Evolutionary conservation across 1,140 invertebrate species (phyloP), one percentile per base, ranked within the genome.

Genomic region (Drosophila tropicalis): DNA sequence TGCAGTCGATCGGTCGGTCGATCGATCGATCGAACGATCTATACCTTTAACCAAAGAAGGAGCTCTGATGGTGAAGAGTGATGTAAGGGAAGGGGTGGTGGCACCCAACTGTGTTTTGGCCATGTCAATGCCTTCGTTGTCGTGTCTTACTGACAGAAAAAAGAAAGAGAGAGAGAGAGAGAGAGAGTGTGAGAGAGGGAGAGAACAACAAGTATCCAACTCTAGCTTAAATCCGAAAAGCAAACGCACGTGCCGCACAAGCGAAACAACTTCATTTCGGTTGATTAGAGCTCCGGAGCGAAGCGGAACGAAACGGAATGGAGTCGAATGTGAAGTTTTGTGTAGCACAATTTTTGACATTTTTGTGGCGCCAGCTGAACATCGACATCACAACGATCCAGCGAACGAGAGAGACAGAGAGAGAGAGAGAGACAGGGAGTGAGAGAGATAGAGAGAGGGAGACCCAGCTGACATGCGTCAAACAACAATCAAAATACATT

Each of bases 271-370:
- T 89, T 89, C 84, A 89, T 87, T 86, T 75, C 73, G 32, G 32
- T 72, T 79, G 83, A 79, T 73, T 74, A 78, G 70, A 75, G 66
- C 36, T 69, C 70, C 67, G 56, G 70, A 39, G 51, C n/a, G 39
- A 54, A 71, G 62, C 60, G 22, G 60, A 25, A 15, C 15, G 32
- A 40, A 39, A n/a, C 12, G 25, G 15, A 12, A 15, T 47, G 39
- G 22, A 63, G 62, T 34, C 13, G 34, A 34, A 36, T 39, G 57
- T 60, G 34, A 25, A 60, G 32, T 60, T 25, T 76, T 76, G 83
- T 86, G 85, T 78, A 87, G 70, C 84, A 87, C 84, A 83, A 89
- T 87, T 87, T 87, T 87, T 87, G 83, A 87, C 83, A 86, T 89
- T 86, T 86, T 86, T 87, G 82, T 86, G 82, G 82, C 82, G 82